Conservation (phyloP, 1,140 invertebrate genomes). For the Leptoteleia sp. region DNA sequence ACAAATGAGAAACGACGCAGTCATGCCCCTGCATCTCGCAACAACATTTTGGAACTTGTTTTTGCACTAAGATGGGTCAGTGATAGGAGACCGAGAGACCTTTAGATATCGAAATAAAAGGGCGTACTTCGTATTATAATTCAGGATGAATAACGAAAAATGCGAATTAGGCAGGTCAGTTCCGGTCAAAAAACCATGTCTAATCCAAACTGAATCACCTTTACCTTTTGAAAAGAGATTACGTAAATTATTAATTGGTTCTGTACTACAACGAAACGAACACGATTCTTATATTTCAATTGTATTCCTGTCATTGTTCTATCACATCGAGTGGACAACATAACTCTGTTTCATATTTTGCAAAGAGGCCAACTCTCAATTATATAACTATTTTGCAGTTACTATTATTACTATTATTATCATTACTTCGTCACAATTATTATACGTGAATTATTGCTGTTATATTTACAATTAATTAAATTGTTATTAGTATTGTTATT, state of each 20-base stretch:
- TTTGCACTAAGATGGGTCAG: conserved; percentile 44
- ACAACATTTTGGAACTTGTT: conserved; percentile 41
- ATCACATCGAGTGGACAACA: too few relatives aligned
- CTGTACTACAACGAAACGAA: too few relatives aligned
- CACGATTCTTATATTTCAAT: too few relatives aligned
- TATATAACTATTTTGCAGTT: too few relatives aligned
- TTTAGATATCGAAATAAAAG: conserved; percentile 35
- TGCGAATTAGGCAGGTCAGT: conserved; percentile 49
- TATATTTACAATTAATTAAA: too few relatives aligned
- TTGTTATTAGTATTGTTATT: too few relatives aligned
- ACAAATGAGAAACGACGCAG: conserved; percentile 43
- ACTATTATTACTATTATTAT: too few relatives aligned
- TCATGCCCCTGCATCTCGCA: conserved; percentile 42
- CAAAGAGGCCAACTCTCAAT: too few relatives aligned
- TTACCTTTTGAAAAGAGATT: neutral
- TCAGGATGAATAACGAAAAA: conserved; percentile 42
- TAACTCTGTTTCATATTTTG: too few relatives aligned
- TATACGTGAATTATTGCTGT: too few relatives aligned
- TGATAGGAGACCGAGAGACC: conserved; percentile 30
- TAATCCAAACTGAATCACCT: conserved; percentile 6
- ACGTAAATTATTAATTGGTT: neutral
- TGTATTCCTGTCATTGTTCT: too few relatives aligned
- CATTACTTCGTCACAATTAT: too few relatives aligned
- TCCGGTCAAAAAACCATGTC: conserved; percentile 11
- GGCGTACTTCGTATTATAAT: conserved; percentile 26